Evolutionary conservation across 2,888 invertebrate genomes (phyloP), one percentile per base, ranked within the genome.

Genomic region (Euzophera pinguis): DNA sequence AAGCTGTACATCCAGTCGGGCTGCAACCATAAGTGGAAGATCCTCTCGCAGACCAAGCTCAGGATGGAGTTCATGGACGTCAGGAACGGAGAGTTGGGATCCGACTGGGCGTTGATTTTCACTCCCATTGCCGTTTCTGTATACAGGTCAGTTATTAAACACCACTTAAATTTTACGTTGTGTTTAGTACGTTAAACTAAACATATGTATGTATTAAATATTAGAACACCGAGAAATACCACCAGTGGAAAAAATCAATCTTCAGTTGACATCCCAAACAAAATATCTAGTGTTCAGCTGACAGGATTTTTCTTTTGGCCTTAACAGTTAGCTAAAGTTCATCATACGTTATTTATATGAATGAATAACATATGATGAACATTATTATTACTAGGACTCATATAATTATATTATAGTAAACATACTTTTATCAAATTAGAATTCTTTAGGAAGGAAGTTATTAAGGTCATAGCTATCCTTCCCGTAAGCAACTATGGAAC

Each of bases 1-100:
- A 88, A 63, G 57, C 87, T 86, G 75, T 91, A 95, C 45, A 94
- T 65, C 67, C 92, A 91, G n/a, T 88, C 85, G 0, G 90, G 86
- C 49, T 87, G 89, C 51, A 89, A 66, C 90, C 90, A 90, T 13
- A 90, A 54, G 53, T 87, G 84, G 60, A 89, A 88, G 56, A 89
- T 83, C 58, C 90, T 79, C 63, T 81, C 67, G 52, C 81, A 80
- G 0, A 77, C 50, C 43, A 89, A 53, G 51, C 81, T 73, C 12
- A 89, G 58, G 0, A 79, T 6, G 0, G 56, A 61, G 37, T 67
- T 75, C 64, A 89, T 65, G 3, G 80, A 66, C 1, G 61, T 70
- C 32, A 90, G 59, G 60, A 88, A 88, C 1, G 75, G 72, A 0
- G 77, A 72, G 29, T 84, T 64, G 0, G 77, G 64, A 57, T 87